Conservation (phyloP, 2,888 invertebrate genomes). For the Hermodice carunculata region DNA sequence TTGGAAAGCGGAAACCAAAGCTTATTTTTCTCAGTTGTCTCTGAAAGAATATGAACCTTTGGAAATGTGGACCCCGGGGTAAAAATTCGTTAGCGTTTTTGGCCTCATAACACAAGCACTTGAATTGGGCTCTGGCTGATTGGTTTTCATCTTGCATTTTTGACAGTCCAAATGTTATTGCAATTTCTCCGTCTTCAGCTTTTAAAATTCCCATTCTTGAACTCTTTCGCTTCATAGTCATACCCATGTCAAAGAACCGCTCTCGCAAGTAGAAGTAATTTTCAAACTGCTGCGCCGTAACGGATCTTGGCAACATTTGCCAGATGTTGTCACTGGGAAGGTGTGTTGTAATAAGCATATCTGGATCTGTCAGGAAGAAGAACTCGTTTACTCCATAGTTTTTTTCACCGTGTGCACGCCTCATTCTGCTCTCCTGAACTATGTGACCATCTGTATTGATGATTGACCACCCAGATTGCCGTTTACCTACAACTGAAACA, state of each 20-base stretch:
- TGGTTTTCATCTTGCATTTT: conserved; percentile 48
- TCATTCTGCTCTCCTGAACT: too few species aligned
- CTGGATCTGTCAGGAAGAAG: conserved; percentile 66
- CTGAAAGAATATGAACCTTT: too few species aligned
- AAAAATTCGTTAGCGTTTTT: too few species aligned
- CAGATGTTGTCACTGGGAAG: conserved; percentile 60
- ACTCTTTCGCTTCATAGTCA: conserved; percentile 48
- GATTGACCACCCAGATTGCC: too few species aligned
- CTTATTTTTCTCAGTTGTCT: too few species aligned
- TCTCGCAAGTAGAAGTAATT: conserved; percentile 62
- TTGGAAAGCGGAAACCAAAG: conserved; percentile 58
- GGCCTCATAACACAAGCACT: too few species aligned
- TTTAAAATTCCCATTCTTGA: conserved; percentile 48
- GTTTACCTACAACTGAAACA: conserved; percentile 58
- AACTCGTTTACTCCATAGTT: conserved; percentile 66
- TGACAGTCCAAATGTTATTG: conserved; percentile 54
- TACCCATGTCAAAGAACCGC: conserved; percentile 57
- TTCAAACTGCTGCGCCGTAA: conserved; percentile 53
- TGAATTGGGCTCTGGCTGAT: too few species aligned
- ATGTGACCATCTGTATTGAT: too few species aligned
- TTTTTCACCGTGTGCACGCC: conserved; percentile 53
- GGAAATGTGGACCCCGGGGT: too few species aligned
- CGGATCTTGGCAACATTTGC: conserved; percentile 59
- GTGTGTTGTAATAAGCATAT: conserved; percentile 62
- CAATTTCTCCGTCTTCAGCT: conserved; percentile 53